Evolutionary conservation across 2,888 invertebrate genomes (phyloP), one percentile per base, ranked within the genome.

Genomic region (Morpho helenor): DNA sequence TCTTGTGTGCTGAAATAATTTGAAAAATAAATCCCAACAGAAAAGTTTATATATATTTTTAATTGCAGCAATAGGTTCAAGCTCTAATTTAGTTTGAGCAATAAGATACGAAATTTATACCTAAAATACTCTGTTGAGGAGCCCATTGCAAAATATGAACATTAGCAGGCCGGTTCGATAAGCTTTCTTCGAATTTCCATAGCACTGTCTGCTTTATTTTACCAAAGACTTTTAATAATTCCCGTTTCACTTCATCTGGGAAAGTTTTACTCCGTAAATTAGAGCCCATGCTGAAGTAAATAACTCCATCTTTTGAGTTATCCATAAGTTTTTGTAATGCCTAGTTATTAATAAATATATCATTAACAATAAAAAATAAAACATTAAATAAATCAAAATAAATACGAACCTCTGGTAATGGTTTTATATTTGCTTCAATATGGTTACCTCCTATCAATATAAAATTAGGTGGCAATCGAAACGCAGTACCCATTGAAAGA

Each of bases 131-230:
- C 42, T 69, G 74, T 56, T 84, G 82, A 3, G 83, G 80, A 7
- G 78, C 71, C 82, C 86, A 88, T 39, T 79, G 71, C 3, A 74
- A 56, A 31, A 83, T 68, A 44, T 76, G 73, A 0, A 89, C 77
- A 63, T 88, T 87, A 23, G 65, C 68, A 0, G 82, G 78, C 8
- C 69, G 57, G 22, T 71, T 68, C 0, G 73, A 68, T 9, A 81
- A 49, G 1, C 67, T 63, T 47, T 75, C 75, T 62, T 83, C 83
- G 63, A 79, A 82, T 65, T 84, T 87, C 86, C 84, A 87, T 7
- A 88, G 52, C 3, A 88, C 80, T 0, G 75, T 77, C 61, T 87
- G 81, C 50, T 81, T 81, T 44, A 89, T 62, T 48, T 69, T 69
- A 2, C 74, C 69, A 62, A 88, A 84, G 9, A 77, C 74, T 43